Conservation (phyloP, 1,140 invertebrate species). For the Cepaea nemoralis region DNA sequence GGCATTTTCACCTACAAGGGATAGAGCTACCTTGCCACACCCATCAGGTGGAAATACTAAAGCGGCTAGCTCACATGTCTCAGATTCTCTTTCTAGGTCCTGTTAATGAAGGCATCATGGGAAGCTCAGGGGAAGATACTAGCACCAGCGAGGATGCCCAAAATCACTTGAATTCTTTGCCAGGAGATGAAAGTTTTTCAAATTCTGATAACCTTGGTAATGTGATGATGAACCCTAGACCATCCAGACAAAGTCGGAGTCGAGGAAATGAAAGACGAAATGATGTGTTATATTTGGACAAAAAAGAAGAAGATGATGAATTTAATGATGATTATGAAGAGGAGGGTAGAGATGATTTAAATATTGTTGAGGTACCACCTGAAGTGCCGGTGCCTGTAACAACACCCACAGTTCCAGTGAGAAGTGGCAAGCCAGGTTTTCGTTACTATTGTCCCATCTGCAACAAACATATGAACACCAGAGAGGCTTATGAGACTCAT, state of each 20-base stretch:
- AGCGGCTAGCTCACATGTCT: not conserved
- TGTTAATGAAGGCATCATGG: not conserved
- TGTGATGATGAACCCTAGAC: not conserved
- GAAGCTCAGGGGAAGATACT: not conserved
- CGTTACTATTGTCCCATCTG: conserved; percentile 56
- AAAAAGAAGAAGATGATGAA: not conserved
- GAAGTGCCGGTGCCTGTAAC: no score
- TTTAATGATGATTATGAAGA: conserved; percentile 2
- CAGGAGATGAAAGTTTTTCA: not conserved
- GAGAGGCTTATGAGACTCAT: conserved; percentile 52
- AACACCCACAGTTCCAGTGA: not conserved
- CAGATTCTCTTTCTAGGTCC: not conserved
- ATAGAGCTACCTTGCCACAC: not conserved
- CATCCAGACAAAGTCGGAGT: not conserved
- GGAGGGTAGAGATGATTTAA: not conserved
- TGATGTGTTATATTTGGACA: not conserved
- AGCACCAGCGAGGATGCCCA: not conserved
- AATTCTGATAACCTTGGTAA: not conserved
- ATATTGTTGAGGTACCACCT: not conserved
- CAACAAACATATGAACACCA: conserved; percentile 56
- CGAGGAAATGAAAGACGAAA: not conserved
- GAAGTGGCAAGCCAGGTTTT: conserved; percentile 27
- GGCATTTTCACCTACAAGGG: not conserved
- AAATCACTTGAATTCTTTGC: not conserved
- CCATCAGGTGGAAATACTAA: not conserved